These are phyloP conservation scores for Amphiura filiformis DNA, from an alignment of 35 echinoderm and acorn worm genomes.

Conservation along the genomic window DNA sequence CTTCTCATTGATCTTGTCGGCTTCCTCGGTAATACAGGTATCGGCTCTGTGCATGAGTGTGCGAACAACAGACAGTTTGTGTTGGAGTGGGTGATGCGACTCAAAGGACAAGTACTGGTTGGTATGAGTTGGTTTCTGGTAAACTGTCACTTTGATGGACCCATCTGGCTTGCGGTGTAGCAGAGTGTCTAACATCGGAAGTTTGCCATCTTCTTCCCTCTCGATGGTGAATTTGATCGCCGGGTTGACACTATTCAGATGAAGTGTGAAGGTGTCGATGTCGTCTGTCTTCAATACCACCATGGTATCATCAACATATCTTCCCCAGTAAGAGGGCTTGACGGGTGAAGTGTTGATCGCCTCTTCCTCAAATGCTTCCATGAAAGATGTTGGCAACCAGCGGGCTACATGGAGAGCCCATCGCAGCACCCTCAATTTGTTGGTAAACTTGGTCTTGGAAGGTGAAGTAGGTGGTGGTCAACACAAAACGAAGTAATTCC, in stretches of 20 bases:
- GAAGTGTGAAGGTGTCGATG: not conserved
- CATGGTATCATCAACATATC: not conserved
- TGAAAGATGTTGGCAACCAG: not conserved
- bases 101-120: constrained; percentile 37
- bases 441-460: not conserved
- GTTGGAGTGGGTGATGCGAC: constrained; percentile 32
- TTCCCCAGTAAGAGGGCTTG: not conserved
- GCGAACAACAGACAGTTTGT: constrained; percentile 31
- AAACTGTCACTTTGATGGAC: not conserved
- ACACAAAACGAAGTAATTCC: not conserved
- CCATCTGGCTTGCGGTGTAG: not conserved
- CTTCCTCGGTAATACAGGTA: constrained; percentile 4
- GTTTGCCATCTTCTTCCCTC: not conserved
- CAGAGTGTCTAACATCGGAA: not conserved
- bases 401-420: not conserved
- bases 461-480: not conserved
- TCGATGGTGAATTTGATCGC: constrained; percentile 4
- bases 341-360: not conserved
- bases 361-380: not conserved
- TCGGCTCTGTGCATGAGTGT: constrained; percentile 31
- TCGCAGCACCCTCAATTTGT: not conserved
- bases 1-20: constrained; percentile 20
- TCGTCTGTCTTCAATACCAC: not conserved
- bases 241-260: not conserved
- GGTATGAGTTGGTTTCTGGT: constrained; percentile 14